Conservation (phyloP, 2,113 vertebrate species). For the Cnemophilus loriae region DNA sequence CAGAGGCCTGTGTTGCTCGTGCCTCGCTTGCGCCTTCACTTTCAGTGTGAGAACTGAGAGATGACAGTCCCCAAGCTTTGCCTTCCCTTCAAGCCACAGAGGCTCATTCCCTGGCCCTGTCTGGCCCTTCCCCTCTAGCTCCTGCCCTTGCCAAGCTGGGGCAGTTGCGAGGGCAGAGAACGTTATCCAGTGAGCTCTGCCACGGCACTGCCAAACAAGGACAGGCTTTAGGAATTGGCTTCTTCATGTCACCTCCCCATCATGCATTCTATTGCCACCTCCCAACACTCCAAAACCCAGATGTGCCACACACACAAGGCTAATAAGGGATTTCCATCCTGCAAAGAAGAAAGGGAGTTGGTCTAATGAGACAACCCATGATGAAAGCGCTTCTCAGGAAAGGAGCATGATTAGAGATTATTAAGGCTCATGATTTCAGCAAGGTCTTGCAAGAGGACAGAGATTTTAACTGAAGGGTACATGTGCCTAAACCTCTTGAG, state of each 20-base stretch:
- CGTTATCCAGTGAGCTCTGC: not conserved
- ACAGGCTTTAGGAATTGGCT: not conserved
- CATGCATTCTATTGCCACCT: not conserved
- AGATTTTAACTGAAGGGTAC: not conserved
- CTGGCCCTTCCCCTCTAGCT: not conserved
- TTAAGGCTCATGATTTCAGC: not conserved
- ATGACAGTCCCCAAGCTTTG: not conserved
- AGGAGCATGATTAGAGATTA: not conserved
- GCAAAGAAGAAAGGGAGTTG: not conserved
- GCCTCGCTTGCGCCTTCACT: not conserved
- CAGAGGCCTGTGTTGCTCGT: not conserved
- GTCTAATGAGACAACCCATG: not conserved
- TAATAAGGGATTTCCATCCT: not conserved
- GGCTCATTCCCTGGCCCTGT: not conserved
- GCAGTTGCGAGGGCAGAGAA: not conserved
- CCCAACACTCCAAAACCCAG: not conserved
- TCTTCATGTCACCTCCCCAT: not conserved
- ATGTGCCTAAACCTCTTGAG: not conserved
- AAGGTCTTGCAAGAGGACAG: not conserved
- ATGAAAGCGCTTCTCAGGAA: not conserved
- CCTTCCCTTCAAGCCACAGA: not conserved
- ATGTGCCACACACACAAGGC: too few relatives aligned
- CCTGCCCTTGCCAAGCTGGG: not conserved
- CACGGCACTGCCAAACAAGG: fast-evolving
- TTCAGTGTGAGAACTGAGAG: not conserved